phyloP scores from a whole-genome alignment of 2,888 invertebrate genomes.

The Thereva unica region DNA sequence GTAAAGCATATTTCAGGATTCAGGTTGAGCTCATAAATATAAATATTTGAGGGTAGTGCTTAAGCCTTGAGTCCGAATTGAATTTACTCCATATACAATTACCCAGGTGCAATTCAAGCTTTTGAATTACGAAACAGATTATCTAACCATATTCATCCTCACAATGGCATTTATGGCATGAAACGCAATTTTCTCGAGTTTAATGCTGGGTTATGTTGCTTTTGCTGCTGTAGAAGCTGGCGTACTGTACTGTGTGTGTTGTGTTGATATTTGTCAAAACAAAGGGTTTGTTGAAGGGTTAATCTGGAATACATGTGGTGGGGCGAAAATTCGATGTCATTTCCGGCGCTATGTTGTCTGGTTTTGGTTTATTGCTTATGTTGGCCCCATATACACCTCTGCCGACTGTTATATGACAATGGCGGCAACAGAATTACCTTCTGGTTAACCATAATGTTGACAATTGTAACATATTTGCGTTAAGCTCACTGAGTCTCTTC shows the following conservation, averaged over 20 bases:
- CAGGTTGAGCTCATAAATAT: not conserved
- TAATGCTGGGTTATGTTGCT: slow-evolving; percentile 1
- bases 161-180: slow-evolving; percentile 22
- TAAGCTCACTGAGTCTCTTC: slow-evolving; percentile 16
- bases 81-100: slow-evolving; percentile 1
- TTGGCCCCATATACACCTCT: slow-evolving; percentile 12
- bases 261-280: slow-evolving; percentile 32
- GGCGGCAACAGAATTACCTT: slow-evolving; percentile 32
- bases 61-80: slow-evolving; percentile 15
- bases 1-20: slow-evolving; percentile 26
- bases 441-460: slow-evolving; percentile 35
- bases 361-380: not conserved
- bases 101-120: slow-evolving; percentile 27
- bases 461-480: slow-evolving; percentile 30
- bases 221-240: too few relatives aligned
- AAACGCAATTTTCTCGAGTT: slow-evolving; percentile 28
- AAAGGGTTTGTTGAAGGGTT: slow-evolving; percentile 19
- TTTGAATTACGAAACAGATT: slow-evolving; percentile 24
- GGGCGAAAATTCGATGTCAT: slow-evolving; percentile 22
- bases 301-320: slow-evolving; percentile 24
- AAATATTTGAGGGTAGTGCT: slow-evolving; percentile 10
- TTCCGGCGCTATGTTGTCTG: slow-evolving; percentile 12
- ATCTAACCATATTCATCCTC: slow-evolving; percentile 1
- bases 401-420: slow-evolving; percentile 25
- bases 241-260: slow-evolving; percentile 1